Base-by-base conservation (phyloP, 2,888 invertebrate genomes). In the Heliconius hortense region DNA sequence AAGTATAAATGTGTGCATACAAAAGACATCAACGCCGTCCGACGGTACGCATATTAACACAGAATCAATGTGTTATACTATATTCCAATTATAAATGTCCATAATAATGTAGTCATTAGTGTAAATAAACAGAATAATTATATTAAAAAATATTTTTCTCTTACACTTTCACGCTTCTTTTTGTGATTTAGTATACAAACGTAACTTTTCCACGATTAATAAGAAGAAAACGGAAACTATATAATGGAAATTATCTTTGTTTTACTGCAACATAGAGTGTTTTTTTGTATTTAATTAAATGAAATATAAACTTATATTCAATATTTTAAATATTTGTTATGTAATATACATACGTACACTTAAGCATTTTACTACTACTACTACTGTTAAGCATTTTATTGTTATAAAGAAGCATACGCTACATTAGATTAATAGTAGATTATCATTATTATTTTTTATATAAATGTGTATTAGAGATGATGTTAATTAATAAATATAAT, bases 11-110 rank as follows among this genome's bases (percentile, higher is more conserved):
- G 69, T 72, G 77, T 81, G 78, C 86, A 83, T 87, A 84, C 81
- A 89, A 91, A 91, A 92, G 92, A 92, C 89, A 86, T 92, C 90
- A 92, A 92, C 92, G 92, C 83, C 81, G 79, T 76, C 86, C 87
- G 87, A 78, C 87, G 88, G 87, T 76, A 43, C 39, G 35, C 60
- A 39, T 62, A 4, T 21, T 60, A 10, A 71, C 43, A 28, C 18
- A 39, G 26, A 26, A 35, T 21, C 56, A 31, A 56, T 28, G n/a
- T 69, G 24, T 15, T 35, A 56, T 4, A 31, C 15, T 13, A 15
- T 69, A 31, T 31, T 56, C 18, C 18, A 35, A 35, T 56, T 69
- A 35, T 56, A 35, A 69, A 24, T 63, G 63, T 11, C 21, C n/a
- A 64, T 39, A 64, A 35, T 39, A 39, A 66, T 39, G 39, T 43